Percentiles rank a stretch among this genome's conserved stretches.
phyloP scores from a whole-genome alignment of 2,113 vertebrate species.

The Alethe diademata region DNA sequence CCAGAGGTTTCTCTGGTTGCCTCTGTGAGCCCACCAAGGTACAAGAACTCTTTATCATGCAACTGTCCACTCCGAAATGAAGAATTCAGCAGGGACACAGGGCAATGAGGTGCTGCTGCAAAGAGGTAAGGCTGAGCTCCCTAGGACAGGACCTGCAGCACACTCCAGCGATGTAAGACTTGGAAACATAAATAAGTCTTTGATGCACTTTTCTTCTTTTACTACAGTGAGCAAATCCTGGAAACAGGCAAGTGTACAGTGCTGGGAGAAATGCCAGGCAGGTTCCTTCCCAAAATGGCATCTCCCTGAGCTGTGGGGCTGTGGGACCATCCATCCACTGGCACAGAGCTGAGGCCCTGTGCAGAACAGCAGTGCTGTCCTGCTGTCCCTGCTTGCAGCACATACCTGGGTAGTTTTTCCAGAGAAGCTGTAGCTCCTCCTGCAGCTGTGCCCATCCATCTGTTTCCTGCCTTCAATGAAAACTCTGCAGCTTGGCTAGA shows the following conservation, averaged over 20 bases:
- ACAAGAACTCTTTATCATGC: background rate
- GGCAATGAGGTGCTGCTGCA: background rate
- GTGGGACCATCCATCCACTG: background rate
- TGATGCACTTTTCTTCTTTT: background rate
- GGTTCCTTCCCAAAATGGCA: background rate
- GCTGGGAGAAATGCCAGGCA: background rate
- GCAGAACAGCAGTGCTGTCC: background rate
- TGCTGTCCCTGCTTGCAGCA: background rate
- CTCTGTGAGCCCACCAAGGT: background rate
- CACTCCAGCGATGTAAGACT: background rate
- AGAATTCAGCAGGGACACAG: background rate
- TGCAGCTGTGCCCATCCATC: background rate
- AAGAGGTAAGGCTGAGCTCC: background rate
- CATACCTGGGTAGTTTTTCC: background rate
- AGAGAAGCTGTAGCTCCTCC: background rate
- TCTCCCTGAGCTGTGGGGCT: background rate
- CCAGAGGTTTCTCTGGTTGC: background rate
- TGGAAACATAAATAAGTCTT: background rate
- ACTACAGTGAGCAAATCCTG: background rate
- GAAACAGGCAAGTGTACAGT: accelerated
- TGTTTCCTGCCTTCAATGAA: conserved; percentile 35
- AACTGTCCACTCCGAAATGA: background rate
- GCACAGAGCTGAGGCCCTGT: accelerated
- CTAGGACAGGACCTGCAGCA: background rate
- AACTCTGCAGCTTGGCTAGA: background rate